Percentiles rank a stretch among this genome's conserved stretches.
Evolutionary conservation across 2,113 vertebrate species (phyloP).

Genomic region (Galbula dea): DNA sequence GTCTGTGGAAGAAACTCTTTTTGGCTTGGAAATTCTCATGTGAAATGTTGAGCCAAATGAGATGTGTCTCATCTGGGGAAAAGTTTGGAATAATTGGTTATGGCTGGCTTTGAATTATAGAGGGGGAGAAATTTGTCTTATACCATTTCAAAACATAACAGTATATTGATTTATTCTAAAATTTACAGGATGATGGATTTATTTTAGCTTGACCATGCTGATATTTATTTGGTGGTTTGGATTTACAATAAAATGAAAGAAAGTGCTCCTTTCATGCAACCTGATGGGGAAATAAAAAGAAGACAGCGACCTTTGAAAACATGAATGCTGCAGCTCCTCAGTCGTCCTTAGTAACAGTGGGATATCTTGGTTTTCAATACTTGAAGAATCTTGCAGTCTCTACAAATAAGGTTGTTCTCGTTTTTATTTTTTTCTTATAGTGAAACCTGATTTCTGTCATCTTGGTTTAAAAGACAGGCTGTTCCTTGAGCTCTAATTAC

Average conservation of each 20-base stretch:
- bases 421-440: not conserved
- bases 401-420: not conserved
- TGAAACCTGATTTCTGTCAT: not conserved
- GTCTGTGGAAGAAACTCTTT: slow-evolving; percentile 34
- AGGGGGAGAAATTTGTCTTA: not conserved
- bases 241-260: slow-evolving; percentile 38
- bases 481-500: not conserved
- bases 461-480: not conserved
- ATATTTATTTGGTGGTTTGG: slow-evolving; percentile 32
- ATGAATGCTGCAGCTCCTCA: not conserved
- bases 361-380: not conserved
- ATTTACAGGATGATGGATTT: not conserved
- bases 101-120: slow-evolving; percentile 26
- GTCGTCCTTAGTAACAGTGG: not conserved
- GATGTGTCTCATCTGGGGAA: slow-evolving; percentile 41
- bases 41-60: slow-evolving; percentile 30
- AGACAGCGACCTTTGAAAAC: not conserved
- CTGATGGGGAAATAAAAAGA: slow-evolving; percentile 24
- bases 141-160: not conserved
- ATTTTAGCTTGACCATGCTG: slow-evolving; percentile 4
- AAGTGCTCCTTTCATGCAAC: slow-evolving; percentile 25
- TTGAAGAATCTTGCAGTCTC: not conserved
- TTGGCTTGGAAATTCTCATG: slow-evolving; percentile 36
- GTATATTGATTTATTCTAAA: slow-evolving; percentile 6
- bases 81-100: slow-evolving; percentile 50